Conservation (phyloP, 2,888 invertebrate species). For the Flabesymbios commensalis region DNA sequence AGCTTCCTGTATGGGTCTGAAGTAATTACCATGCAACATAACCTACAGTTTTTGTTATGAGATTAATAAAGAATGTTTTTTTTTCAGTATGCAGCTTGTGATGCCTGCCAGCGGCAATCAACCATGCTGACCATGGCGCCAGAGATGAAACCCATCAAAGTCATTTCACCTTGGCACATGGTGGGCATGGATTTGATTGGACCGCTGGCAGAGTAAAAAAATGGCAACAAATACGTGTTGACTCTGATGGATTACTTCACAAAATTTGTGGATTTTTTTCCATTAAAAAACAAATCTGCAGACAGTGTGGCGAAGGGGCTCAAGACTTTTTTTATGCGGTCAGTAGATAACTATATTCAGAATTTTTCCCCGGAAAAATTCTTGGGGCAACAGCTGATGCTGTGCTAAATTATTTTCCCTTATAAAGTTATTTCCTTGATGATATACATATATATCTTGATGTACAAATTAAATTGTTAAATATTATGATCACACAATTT, state of each 20-base stretch:
- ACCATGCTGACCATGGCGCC: not conserved
- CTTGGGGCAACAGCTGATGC: too few relatives aligned
- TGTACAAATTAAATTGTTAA: too few relatives aligned
- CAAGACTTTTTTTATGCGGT: not conserved
- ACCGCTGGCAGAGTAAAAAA: not conserved
- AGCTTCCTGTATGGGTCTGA: too few relatives aligned
- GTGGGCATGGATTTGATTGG: slow-evolving; percentile 1
- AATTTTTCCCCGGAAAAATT: too few relatives aligned
- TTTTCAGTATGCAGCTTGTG: not conserved
- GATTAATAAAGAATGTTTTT: too few relatives aligned
- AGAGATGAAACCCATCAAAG: not conserved
- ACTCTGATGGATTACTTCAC: not conserved
- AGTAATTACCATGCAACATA: too few relatives aligned
- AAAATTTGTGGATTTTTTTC: slow-evolving; percentile 1
- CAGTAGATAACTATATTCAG: too few relatives aligned
- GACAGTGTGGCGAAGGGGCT: not conserved
- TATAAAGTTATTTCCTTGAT: too few relatives aligned
- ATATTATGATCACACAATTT: too few relatives aligned
- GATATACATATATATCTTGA: too few relatives aligned
- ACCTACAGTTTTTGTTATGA: too few relatives aligned
- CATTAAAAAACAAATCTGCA: not conserved
- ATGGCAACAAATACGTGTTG: not conserved
- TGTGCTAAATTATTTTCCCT: too few relatives aligned
- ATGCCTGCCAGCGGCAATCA: not conserved
- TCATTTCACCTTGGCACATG: not conserved